Base-by-base conservation (phyloP, 1,140 invertebrate genomes). In the Drosophila fuyamai region DNA sequence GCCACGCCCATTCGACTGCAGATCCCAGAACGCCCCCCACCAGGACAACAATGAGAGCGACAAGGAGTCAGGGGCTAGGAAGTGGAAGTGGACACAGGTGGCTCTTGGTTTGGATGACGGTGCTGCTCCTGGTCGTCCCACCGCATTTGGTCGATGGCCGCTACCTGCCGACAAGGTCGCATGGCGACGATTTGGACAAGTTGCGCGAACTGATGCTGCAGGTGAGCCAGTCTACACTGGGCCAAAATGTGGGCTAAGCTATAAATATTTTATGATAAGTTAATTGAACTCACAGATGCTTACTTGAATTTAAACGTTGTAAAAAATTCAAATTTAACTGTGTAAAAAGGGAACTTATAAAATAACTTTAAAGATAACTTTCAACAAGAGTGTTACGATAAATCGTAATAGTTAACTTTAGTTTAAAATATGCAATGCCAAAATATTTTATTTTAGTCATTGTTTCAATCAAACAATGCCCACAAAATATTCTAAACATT, bases 191-290 rank as follows among this genome's bases (percentile, higher is more conserved):
- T 72, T 84, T 94, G 68, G 94, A 94, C 71, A 93, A 94, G 84
- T 88, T 94, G 51, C 89, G 93, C 66, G 94, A 94, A 76, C 88
- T 94, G 66, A 92, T 94, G 77, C 93, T 93, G 91, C 94, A 94
- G 82, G 94, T 94, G 90, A 93, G 94, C 93, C 8, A 62, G 6
- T 16, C 6, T 44, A 29, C 65, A 68, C 60, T 68, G n/a, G 6
- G 32, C 14, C 14, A 7, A 68, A 68, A 35, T 3, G 8, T 9
- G 2, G 35, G 5, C 5, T 35, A 9, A 1, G 4, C n/a, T 14
- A 0, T 2, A 7, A 44, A 10, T 8, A 43, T 14, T 14, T 14
- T 14, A 41, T 16, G 12, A 5, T 0, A 9, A 32, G 2, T 13
- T 3, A 16, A 5, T 50, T 10, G 10, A 27, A 5, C 4, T 23